Base-by-base conservation (phyloP, 1,140 invertebrate genomes). In the Colletes latitarsis region DNA sequence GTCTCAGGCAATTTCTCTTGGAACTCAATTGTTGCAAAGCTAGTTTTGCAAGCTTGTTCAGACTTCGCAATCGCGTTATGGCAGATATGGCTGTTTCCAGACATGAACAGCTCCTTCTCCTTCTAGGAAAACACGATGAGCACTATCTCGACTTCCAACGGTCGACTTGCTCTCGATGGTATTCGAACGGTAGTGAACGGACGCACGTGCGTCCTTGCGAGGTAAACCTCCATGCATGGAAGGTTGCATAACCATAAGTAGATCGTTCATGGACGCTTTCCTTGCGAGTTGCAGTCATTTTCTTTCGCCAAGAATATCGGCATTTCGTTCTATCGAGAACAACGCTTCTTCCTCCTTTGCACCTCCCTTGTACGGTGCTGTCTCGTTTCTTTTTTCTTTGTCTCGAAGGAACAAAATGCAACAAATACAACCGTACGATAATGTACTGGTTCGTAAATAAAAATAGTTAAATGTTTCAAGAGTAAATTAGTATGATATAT, bases 161-260 rank as follows among this genome's bases (percentile, higher is more conserved):
- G 57, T 63, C 52, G 77, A 75, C 60, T 76, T 71, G 62, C 19
- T 71, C 43, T 46, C 68, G 77, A 75, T 73, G 73, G 82, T 46
- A 70, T 77, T 81, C 39, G 83, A 76, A 49, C 63, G 84, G 74
- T 58, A 62, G 85, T 72, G 85, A 86, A 84, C 77, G 84, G 74
- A 82, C 68, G 39, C 70, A 83, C 62, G 67, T 80, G 74, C 78
- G 82, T 81, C 82, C 82, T 86, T 86, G 84, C 73, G 74, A 83
- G 85, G 66, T 75, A 72, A 79, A 73, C 69, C 81, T 80, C 83
- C 68, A 21, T 73, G 72, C 72, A 77, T 57, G 60, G 62, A 60
- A 53, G 49, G 39, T 87, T 87, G 74, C 84, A 68, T 83, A 86
- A 83, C 68, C 66, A 62, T 57, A 78, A 75, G 57, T 71, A 79